A percentile compares a stretch with the other conserved stretches of the same genome.
These are phyloP conservation scores for Toxotes lorentzi DNA, from an alignment of 2,797 vertebrate species.

Conservation along the genomic window DNA sequence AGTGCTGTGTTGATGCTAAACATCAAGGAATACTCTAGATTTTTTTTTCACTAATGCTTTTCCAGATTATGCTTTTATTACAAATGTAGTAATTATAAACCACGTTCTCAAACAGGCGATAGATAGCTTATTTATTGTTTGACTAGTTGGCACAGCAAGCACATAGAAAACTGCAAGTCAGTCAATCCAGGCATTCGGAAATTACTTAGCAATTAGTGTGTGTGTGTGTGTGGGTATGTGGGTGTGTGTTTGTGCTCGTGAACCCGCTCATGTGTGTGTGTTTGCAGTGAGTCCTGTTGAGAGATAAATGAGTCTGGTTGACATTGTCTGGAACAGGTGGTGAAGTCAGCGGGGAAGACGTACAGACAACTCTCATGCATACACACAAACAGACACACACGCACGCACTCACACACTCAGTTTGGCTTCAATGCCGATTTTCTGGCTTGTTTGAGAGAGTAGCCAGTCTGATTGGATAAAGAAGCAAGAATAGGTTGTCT, in stretches of 20 bases:
- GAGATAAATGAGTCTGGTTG: conserved; percentile 87
- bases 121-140: conserved; percentile 12
- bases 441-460: conserved; percentile 64
- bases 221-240: conserved; percentile 24
- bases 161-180: conserved; percentile 54
- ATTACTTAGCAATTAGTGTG: conserved; percentile 62
- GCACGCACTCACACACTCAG: conserved; percentile 48
- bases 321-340: conserved; percentile 88
- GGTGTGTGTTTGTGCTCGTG: neutral
- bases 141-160: conserved; percentile 29
- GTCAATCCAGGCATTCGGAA: conserved; percentile 53
- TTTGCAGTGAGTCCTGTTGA: conserved; percentile 76
- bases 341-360: conserved; percentile 83
- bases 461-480: conserved; percentile 60
- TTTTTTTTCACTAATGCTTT: neutral
- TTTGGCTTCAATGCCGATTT: conserved; percentile 67
- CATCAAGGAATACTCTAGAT: neutral
- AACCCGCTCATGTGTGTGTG: conserved; percentile 24
- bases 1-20: neutral
- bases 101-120: neutral
- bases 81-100: neutral
- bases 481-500: conserved; percentile 59
- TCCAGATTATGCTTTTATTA: neutral
- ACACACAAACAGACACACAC: conserved; percentile 31
- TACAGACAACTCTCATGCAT: conserved; percentile 53